phyloP scores from a whole-genome alignment of 1,140 invertebrate species.

The Araneus ventricosus region DNA sequence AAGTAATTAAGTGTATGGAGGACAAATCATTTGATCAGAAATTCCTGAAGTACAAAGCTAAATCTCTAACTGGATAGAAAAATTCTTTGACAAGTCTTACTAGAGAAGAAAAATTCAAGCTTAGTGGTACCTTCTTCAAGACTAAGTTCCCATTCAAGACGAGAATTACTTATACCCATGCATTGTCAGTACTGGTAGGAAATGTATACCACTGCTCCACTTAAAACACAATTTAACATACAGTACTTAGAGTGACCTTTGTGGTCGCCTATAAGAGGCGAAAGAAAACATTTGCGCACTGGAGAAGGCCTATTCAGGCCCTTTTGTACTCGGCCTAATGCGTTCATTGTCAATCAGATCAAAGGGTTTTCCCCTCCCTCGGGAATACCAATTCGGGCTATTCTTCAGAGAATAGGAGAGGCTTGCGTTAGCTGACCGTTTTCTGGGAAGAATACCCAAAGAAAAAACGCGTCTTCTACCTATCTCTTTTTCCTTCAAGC shows the following conservation, averaged over 20 bases:
- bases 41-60: too few species aligned
- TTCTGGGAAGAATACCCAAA: constrained; percentile 9
- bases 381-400: constrained; percentile 60
- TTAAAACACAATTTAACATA: constrained; percentile 21
- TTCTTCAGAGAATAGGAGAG: constrained; percentile 43
- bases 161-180: too few species aligned
- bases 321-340: constrained; percentile 60
- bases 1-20: too few species aligned
- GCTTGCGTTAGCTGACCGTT: not conserved
- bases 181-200: too few species aligned
- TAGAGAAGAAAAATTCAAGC: too few species aligned
- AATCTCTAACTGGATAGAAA: too few species aligned
- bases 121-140: too few species aligned
- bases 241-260: not conserved
- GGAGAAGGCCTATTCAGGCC: constrained; percentile 19
- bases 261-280: constrained; percentile 36
- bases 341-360: constrained; percentile 70
- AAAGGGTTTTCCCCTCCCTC: constrained; percentile 49
- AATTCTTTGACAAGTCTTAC: too few species aligned
- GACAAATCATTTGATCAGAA: too few species aligned
- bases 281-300: constrained; percentile 63
- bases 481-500: not conserved
- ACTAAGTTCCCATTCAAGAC: too few species aligned
- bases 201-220: not conserved
- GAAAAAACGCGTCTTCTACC: too few species aligned